A percentile compares a stretch with the other conserved stretches of the same genome.
Evolutionary conservation across 2,888 invertebrate genomes (phyloP).

Genomic region (Ormyrus thymus): DNA sequence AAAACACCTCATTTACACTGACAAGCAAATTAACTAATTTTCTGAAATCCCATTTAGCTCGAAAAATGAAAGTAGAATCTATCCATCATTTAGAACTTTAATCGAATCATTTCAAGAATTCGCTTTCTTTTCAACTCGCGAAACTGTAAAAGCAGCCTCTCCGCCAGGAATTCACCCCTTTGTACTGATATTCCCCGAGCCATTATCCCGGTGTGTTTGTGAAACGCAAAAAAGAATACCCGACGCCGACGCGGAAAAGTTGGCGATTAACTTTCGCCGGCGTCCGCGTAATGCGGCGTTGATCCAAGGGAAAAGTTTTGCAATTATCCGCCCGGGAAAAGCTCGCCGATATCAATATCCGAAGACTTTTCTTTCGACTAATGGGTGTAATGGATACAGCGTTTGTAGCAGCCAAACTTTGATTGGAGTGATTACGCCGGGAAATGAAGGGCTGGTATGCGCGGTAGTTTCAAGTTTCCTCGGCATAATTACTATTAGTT

Average conservation of each 20-base stretch:
- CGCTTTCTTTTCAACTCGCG: too few relatives aligned
- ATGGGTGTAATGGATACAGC: too few relatives aligned
- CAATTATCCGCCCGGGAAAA: neutral
- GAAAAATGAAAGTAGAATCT: too few relatives aligned
- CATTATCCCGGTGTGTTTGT: conserved; percentile 12
- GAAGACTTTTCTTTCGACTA: too few relatives aligned
- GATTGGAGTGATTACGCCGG: neutral
- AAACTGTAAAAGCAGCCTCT: too few relatives aligned
- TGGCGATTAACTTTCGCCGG: conserved; percentile 33
- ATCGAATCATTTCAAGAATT: too few relatives aligned
- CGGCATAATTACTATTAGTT: neutral
- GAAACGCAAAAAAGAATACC: conserved; percentile 4
- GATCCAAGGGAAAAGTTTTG: conserved; percentile 16
- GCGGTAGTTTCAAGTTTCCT: neutral
- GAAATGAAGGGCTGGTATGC: conserved; percentile 10
- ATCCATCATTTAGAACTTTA: too few relatives aligned
- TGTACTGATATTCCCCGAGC: conserved; percentile 32
- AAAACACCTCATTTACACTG: too few relatives aligned
- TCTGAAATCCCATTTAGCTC: too few relatives aligned
- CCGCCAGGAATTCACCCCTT: neutral
- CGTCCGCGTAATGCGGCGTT: neutral
- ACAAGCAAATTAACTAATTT: too few relatives aligned
- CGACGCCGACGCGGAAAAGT: neutral
- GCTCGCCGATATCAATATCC: too few relatives aligned
- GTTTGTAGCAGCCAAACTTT: neutral